These are phyloP conservation scores for Agrochola macilenta DNA, from an alignment of 2,888 invertebrate genomes.

Conservation along the genomic window DNA sequence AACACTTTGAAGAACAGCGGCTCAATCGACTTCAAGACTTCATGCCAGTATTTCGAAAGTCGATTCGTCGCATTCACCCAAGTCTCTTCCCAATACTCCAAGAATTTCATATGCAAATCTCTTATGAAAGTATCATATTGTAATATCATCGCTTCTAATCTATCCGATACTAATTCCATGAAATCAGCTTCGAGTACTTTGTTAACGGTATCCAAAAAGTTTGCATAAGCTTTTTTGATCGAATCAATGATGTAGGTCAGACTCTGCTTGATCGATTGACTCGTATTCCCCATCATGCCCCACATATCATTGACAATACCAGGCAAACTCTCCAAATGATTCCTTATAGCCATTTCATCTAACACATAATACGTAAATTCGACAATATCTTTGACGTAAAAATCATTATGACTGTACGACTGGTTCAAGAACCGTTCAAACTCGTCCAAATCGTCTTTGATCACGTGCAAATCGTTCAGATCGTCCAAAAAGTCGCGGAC, in stretches of 20 bases:
- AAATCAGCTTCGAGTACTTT: conserved; percentile 94
- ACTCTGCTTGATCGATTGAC: conserved; percentile 94
- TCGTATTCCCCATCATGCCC: conserved; percentile 96
- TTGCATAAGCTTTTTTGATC: conserved; percentile 93
- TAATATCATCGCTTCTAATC: conserved; percentile 92
- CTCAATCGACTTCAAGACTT: conserved; percentile 93
- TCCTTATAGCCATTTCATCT: conserved; percentile 94
- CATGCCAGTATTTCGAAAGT: conserved; percentile 93
- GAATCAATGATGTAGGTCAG: conserved; percentile 94
- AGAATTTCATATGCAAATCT: conserved; percentile 92
- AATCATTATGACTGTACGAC: conserved; percentile 95
- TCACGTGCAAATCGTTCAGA: conserved; percentile 92
- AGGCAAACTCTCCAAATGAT: conserved; percentile 94
- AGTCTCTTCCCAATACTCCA: conserved; percentile 93
- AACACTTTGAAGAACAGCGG: conserved; percentile 94
- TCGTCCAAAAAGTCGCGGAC: conserved; percentile 93
- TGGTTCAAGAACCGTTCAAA: conserved; percentile 93
- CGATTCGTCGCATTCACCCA: conserved; percentile 93
- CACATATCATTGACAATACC: conserved; percentile 95
- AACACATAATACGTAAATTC: conserved; percentile 92
- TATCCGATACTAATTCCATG: conserved; percentile 92
- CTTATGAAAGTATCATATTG: conserved; percentile 95
- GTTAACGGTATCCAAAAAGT: conserved; percentile 92
- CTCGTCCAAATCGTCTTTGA: conserved; percentile 93
- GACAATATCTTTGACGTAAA: conserved; percentile 95